Conservation (phyloP, 2,888 invertebrate species). For the Drosophila paranaensis region DNA sequence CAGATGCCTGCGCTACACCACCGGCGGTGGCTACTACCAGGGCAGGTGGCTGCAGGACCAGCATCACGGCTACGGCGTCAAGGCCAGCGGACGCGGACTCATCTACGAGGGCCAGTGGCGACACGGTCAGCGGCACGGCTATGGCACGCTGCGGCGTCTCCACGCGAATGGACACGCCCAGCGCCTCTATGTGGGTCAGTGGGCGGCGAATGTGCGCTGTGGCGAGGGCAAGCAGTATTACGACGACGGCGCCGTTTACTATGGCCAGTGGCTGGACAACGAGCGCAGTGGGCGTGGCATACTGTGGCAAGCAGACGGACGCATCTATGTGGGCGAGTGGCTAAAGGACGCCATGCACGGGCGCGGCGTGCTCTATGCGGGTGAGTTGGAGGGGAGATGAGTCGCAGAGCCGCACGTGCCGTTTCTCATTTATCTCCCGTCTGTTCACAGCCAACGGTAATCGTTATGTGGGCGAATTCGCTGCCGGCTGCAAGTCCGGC, state of each 20-base stretch:
- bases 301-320: conserved; percentile 81
- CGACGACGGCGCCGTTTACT: conserved; percentile 75
- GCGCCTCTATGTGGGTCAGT: conserved; percentile 81
- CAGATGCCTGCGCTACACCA: conserved; percentile 59
- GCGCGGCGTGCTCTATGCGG: conserved; percentile 76
- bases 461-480: conserved; percentile 83
- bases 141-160: conserved; percentile 77
- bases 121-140: conserved; percentile 79
- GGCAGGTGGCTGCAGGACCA: conserved; percentile 76
- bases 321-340: conserved; percentile 83
- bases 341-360: conserved; percentile 79
- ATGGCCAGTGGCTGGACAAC: conserved; percentile 80
- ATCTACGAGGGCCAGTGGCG: conserved; percentile 83
- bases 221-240: conserved; percentile 84
- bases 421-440: neutral
- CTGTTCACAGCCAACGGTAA: conserved; percentile 78
- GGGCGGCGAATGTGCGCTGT: conserved; percentile 74
- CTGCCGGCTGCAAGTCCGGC: conserved; percentile 81
- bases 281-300: conserved; percentile 81
- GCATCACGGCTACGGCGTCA: conserved; percentile 78
- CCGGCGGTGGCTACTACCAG: conserved; percentile 69
- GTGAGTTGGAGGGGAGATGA: conserved; percentile 45
- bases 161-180: conserved; percentile 59
- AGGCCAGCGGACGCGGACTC: conserved; percentile 61
- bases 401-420: neutral